These are phyloP conservation scores for Philopedon plagiatum DNA, from an alignment of 2,888 invertebrate species.

Conservation along the genomic window DNA sequence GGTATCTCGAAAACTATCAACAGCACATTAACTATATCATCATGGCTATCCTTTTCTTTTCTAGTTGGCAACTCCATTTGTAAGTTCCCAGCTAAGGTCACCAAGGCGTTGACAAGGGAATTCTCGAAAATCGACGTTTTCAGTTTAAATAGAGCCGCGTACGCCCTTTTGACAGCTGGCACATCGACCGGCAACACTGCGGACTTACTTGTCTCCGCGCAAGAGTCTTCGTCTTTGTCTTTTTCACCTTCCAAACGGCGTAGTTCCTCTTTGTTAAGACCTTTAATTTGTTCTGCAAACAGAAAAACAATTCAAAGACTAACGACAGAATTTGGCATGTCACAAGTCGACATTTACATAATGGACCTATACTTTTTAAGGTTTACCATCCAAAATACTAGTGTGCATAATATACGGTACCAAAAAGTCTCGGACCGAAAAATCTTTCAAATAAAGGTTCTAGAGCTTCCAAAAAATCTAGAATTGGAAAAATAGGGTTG, in stretches of 20 bases:
- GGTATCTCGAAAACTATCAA: slow-evolving; percentile 68
- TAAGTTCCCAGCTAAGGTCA: slow-evolving; percentile 79
- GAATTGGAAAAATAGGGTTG: no score
- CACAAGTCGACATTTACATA: neutral
- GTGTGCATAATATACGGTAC: no score
- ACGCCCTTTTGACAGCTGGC: slow-evolving; percentile 79
- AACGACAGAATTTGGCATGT: neutral
- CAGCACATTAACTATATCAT: slow-evolving; percentile 74
- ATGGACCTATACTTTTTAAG: no score
- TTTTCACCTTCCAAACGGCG: slow-evolving; percentile 82
- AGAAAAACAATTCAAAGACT: neutral
- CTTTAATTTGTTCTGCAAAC: slow-evolving; percentile 63
- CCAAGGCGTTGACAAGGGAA: slow-evolving; percentile 82
- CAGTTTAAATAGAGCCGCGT: slow-evolving; percentile 68
- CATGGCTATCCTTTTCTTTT: slow-evolving; percentile 65
- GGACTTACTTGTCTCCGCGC: slow-evolving; percentile 67
- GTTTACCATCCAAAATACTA: no score
- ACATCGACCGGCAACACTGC: slow-evolving; percentile 76
- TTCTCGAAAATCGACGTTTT: slow-evolving; percentile 69
- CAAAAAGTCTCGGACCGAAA: no score
- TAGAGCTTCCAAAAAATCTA: no score
- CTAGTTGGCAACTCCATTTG: slow-evolving; percentile 76
- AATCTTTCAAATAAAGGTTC: no score
- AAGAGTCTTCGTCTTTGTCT: slow-evolving; percentile 90
- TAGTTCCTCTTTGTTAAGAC: slow-evolving; percentile 80